These are phyloP conservation scores for Glossosoma conforme DNA, from an alignment of 1,140 invertebrate species.

Conservation along the genomic window DNA sequence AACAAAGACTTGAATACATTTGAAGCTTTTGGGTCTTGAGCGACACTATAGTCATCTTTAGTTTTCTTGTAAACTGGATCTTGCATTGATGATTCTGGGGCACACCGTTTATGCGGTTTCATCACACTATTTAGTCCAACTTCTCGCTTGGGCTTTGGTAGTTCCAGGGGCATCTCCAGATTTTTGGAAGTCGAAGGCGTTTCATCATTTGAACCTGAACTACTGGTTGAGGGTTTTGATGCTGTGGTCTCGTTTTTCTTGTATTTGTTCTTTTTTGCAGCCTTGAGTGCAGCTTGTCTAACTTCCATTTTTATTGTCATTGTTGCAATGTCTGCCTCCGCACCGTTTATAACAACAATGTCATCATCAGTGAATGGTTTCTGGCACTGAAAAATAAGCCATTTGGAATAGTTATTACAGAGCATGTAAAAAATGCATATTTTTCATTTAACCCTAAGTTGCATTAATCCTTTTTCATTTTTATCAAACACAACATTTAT, in stretches of 20 bases:
- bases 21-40: slow-evolving; percentile 85
- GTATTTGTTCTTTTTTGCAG: slow-evolving; percentile 65
- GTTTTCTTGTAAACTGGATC: slow-evolving; percentile 72
- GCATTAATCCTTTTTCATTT: too few species aligned
- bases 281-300: slow-evolving; percentile 62
- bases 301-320: slow-evolving; percentile 61
- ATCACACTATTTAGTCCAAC: slow-evolving; percentile 17
- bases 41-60: slow-evolving; percentile 74
- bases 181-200: slow-evolving; percentile 7
- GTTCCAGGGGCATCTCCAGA: slow-evolving; percentile 36
- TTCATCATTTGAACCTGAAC: slow-evolving; percentile 26
- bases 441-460: too few species aligned
- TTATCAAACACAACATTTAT: too few species aligned
- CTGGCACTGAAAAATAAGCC: slow-evolving; percentile 72
- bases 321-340: slow-evolving; percentile 68
- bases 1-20: slow-evolving; percentile 95
- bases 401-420: too few species aligned
- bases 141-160: slow-evolving; percentile 36
- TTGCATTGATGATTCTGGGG: slow-evolving; percentile 40
- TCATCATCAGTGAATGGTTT: slow-evolving; percentile 70
- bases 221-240: slow-evolving; percentile 26
- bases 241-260: slow-evolving; percentile 13
- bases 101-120: slow-evolving; percentile 42
- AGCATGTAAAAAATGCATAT: too few species aligned
- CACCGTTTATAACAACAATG: slow-evolving; percentile 82